Evolutionary conservation across 2,888 invertebrate genomes (phyloP).

Genomic region (Parascotia fuliginaria): DNA sequence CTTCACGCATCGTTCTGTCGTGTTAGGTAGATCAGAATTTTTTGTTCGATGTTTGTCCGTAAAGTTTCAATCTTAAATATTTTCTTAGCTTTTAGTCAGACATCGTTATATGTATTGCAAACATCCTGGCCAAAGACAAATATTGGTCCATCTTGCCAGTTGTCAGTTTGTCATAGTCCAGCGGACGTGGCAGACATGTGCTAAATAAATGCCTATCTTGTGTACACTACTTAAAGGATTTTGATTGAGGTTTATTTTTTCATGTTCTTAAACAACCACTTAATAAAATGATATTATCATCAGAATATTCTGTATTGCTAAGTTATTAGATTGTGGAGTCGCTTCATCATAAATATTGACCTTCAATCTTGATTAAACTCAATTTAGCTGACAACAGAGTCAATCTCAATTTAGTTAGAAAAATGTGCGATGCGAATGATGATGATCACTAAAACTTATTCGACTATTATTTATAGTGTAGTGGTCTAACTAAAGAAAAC

Average conservation of each 20-base stretch:
- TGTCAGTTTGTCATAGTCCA: conserved; percentile 52
- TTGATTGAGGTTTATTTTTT: conserved; percentile 14
- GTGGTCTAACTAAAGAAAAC: conserved; percentile 20
- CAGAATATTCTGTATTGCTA: too few relatives aligned
- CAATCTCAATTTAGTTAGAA: too few relatives aligned
- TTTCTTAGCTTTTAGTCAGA: conserved; percentile 75
- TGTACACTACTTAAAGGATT: conserved; percentile 43
- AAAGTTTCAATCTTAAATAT: conserved; percentile 67
- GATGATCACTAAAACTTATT: neutral
- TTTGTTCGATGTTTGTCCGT: conserved; percentile 58
- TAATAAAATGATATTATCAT: too few relatives aligned
- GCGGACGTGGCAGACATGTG: conserved; percentile 71
- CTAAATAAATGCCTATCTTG: conserved; percentile 66
- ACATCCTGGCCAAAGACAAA: conserved; percentile 79
- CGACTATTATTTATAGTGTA: conserved; percentile 14
- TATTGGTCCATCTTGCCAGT: conserved; percentile 68
- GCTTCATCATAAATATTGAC: too few relatives aligned
- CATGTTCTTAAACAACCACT: too few relatives aligned
- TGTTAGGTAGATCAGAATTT: conserved; percentile 50
- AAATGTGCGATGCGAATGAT: too few relatives aligned
- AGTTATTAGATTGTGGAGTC: too few relatives aligned
- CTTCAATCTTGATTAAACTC: too few relatives aligned
- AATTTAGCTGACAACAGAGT: too few relatives aligned
- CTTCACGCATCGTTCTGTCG: conserved; percentile 41
- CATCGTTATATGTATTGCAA: conserved; percentile 69